Base-by-base conservation (phyloP, 2,888 invertebrate species). In the Hylaea fasciaria region DNA sequence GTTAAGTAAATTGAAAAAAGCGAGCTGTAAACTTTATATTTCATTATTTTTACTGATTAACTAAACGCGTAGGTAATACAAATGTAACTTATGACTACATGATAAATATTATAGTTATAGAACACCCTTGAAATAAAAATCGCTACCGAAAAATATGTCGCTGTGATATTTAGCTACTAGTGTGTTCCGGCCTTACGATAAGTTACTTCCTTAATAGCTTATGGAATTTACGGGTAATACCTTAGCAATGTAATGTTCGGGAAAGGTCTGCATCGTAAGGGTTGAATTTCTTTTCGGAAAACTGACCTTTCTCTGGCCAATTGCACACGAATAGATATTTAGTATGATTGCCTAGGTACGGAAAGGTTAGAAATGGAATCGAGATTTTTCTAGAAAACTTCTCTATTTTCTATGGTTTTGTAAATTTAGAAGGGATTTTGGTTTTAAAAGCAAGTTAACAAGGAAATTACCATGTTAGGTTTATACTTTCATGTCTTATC, bases 221-320 rank as follows among this genome's bases (percentile, higher is more conserved):
- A 63, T 59, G 55, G 57, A 66, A 62, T 62, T 63, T 59, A 56
- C 54, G 62, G 61, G 58, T 68, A 66, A 66, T 66, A 65, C 63
- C 59, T 56, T 63, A 52, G 63, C 62, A 56, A 64, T 64, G 56
- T 62, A 57, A 59, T 58, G 59, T 57, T 47, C 44, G 44, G 58
- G 37, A 48, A 51, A 58, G 55, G 54, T 62, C 61, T 57, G 61
- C 43, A 61, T 44, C 40, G 55, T 52, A 57, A 65, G 57, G 58
- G 59, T 60, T 60, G 47, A 57, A 62, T 57, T 64, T 49, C 44
- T 62, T 51, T 45, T 53, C 48, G 45, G 57, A 58, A 32, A 60
- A 64, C 58, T 58, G 61, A 57, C 52, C 56, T 64, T 64, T 64
- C 62, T 48, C 44, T 64, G 64, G 52, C 62, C 62, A 64, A 64